These are phyloP conservation scores for Protomyctophum bolini DNA, from an alignment of 2,113 vertebrate species.

Conservation along the genomic window DNA sequence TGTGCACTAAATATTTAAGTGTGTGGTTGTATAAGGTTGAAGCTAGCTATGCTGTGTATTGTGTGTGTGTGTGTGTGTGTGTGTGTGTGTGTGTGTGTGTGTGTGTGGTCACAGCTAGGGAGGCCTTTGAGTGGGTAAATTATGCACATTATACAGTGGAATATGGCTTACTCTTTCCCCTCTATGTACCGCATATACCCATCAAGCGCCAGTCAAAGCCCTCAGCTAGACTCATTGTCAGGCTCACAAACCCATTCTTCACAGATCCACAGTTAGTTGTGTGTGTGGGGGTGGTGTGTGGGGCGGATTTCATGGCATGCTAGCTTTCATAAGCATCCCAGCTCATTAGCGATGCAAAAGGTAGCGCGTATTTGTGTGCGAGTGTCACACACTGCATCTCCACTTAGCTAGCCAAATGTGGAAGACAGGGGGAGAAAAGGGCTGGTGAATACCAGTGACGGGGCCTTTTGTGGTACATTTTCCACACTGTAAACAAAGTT, in stretches of 20 bases:
- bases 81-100: slow-evolving; percentile 15
- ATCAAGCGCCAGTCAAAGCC: slow-evolving; percentile 12
- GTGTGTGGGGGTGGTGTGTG: not conserved
- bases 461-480: slow-evolving; percentile 43
- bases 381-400: slow-evolving; percentile 14
- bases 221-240: slow-evolving; percentile 24
- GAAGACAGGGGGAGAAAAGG: slow-evolving; percentile 20
- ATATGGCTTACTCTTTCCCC: slow-evolving; percentile 19
- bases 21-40: not conserved
- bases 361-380: slow-evolving; percentile 1
- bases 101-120: slow-evolving; percentile 37
- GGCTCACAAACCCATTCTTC: slow-evolving; percentile 51
- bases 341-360: slow-evolving; percentile 54
- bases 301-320: slow-evolving; percentile 23
- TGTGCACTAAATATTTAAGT: slow-evolving; percentile 30
- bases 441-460: slow-evolving; percentile 33
- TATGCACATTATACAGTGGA: slow-evolving; percentile 37
- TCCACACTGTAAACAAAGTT: slow-evolving; percentile 47
- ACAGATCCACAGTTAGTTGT: slow-evolving; percentile 33
- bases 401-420: slow-evolving; percentile 23
- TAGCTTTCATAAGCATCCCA: slow-evolving; percentile 24
- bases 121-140: slow-evolving; percentile 45
- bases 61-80: slow-evolving; percentile 8
- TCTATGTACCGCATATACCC: slow-evolving; percentile 7
- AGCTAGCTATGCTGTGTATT: slow-evolving; percentile 11